Conservation (phyloP, 2,113 vertebrate species). For the Cariama cristata region DNA sequence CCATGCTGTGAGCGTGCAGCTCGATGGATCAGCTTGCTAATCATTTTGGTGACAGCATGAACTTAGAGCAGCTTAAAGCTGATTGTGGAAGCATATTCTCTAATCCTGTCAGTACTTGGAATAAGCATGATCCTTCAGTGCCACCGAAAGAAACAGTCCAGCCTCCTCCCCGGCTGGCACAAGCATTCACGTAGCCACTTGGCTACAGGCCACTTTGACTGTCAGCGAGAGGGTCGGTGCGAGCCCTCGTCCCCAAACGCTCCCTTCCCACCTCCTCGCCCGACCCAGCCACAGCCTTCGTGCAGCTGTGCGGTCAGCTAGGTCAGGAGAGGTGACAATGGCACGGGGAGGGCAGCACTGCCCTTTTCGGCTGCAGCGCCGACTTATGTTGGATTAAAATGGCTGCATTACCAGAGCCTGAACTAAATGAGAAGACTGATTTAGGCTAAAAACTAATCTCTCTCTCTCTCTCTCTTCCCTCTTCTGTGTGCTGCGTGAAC, state of each 20-base stretch:
- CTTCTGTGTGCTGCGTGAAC: background rate
- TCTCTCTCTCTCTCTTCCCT: background rate
- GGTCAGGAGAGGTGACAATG: constrained; percentile 48
- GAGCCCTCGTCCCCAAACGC: background rate
- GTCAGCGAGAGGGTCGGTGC: background rate
- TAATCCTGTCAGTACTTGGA: constrained; percentile 8
- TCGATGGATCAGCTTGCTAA: background rate
- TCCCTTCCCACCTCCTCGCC: background rate
- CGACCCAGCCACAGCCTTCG: background rate
- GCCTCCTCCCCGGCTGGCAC: constrained; percentile 19
- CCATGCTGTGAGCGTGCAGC: background rate
- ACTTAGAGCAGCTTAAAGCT: background rate
- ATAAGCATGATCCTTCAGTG: background rate
- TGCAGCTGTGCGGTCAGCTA: constrained; percentile 14
- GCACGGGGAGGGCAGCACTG: background rate
- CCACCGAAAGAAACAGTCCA: background rate
- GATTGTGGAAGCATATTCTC: background rate
- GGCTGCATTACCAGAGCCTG: background rate
- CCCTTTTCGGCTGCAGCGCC: background rate
- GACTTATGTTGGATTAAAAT: constrained; percentile 30
- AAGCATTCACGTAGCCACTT: background rate
- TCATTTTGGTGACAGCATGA: constrained; percentile 8
- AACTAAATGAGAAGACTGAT: constrained; percentile 27
- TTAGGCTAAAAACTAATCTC: constrained; percentile 24
- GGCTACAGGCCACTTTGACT: background rate